phyloP scores from a whole-genome alignment of 2,888 invertebrate genomes.

The Orthonevra nobilis region DNA sequence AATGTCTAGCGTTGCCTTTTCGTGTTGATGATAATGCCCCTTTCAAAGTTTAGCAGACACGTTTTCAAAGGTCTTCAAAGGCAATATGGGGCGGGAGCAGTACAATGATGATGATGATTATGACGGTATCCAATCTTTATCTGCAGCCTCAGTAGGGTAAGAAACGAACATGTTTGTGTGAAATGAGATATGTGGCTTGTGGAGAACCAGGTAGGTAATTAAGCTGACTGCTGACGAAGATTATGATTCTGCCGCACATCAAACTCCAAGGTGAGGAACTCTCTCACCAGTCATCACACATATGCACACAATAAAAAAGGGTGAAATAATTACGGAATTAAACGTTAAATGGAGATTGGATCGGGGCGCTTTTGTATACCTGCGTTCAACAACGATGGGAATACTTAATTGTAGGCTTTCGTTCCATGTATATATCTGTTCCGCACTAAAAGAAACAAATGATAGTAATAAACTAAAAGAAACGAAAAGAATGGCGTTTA shows the following conservation, averaged over 20 bases:
- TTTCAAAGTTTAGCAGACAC: conserved; percentile 31
- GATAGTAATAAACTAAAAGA: not conserved
- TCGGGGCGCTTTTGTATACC: conserved; percentile 1
- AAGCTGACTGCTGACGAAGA: conserved; percentile 55
- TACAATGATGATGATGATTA: conserved; percentile 33
- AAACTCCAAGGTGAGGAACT: conserved; percentile 55
- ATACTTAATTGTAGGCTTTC: conserved; percentile 46
- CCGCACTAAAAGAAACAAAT: not conserved
- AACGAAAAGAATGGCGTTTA: conserved; percentile 18
- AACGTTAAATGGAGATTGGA: conserved; percentile 31
- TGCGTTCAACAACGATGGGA: conserved; percentile 9
- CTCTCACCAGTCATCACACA: no score
- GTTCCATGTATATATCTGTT: no score
- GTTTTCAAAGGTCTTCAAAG: conserved; percentile 27
- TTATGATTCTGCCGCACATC: conserved; percentile 55
- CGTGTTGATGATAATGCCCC: conserved; percentile 22
- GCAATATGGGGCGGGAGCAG: not conserved
- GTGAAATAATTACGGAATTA: conserved; percentile 64
- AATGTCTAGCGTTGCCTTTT: conserved; percentile 44
- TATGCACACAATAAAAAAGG: not conserved
- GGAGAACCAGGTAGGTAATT: conserved; percentile 21
- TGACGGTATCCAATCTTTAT: conserved; percentile 9
- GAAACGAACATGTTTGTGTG: not conserved
- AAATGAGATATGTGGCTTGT: not conserved
- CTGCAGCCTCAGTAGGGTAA: not conserved